Evolutionary conservation across 1,140 invertebrate genomes (phyloP), one percentile per base, ranked within the genome.

Genomic region (Elymnias hypermnestra): DNA sequence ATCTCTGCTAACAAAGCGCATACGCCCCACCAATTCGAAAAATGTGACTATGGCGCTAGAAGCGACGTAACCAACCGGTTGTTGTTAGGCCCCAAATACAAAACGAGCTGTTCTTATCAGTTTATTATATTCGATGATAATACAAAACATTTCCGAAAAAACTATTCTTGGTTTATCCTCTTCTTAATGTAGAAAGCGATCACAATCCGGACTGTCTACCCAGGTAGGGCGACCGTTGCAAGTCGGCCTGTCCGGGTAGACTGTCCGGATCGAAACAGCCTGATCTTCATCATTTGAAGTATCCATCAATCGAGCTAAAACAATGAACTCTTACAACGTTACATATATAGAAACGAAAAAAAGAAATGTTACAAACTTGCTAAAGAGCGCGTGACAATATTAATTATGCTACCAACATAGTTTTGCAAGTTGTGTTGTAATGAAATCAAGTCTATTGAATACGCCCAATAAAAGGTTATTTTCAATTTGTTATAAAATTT

Each of bases 191-290:
- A 33, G 17, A 22, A 22, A 22, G 41, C 18, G 45, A 9, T 15
- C 18, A 56, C 53, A 40, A 58, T 58, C 55, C 42, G 62, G 56
- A 53, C 74, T 52, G 65, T 53, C 72, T 82, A 55, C 49, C 68
- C 58, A 64, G 55, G 41, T 62, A 75, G 74, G 67, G 58, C 69
- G 69, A 67, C 65, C n/a, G 13, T 14, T 29, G 31, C 38, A 70
- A 29, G 38, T 70, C 67, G 74, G 72, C 74, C 74, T 82, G 77
- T 78, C 72, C 77, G 72, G 72, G 72, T 82, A 82, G 77, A 82
- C 77, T 82, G 77, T 78, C 59, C 61, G 47, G 48, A 63, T 51
- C 62, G 42, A 47, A 42, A 47, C 26, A 7, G 28, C 15, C 7
- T 21, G 13, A 14, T 37, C 26, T 18, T 52, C 38, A 43, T 51